phyloP scores from a whole-genome alignment of 2,113 vertebrate species.

The Phoenicopterus ruber region DNA sequence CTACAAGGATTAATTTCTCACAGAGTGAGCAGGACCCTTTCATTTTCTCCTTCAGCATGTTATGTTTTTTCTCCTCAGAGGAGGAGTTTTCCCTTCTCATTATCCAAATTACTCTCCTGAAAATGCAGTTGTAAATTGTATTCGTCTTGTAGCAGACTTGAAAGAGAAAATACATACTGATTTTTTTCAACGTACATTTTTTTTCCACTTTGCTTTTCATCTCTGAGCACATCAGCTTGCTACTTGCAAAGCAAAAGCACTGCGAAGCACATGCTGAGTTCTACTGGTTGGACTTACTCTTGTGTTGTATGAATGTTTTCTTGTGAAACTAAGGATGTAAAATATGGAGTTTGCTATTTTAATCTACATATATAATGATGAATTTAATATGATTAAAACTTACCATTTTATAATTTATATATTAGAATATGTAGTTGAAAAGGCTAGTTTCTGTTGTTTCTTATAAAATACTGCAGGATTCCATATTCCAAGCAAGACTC shows the following conservation, averaged over 20 bases:
- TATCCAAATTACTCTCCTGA: not conserved
- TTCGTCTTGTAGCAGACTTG: not conserved
- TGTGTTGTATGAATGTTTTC: not conserved
- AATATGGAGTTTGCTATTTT: slow-evolving; percentile 44
- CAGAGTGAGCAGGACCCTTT: not conserved
- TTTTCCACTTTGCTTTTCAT: not conserved
- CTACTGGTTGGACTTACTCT: not conserved
- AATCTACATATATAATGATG: slow-evolving; percentile 1
- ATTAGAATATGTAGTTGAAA: slow-evolving; percentile 2
- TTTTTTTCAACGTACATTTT: not conserved
- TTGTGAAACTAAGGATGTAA: slow-evolving; percentile 42
- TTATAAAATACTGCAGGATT: slow-evolving; percentile 47
- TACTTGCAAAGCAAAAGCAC: not conserved
- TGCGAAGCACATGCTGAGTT: not conserved
- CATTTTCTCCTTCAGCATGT: not conserved
- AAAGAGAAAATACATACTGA: not conserved
- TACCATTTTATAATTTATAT: slow-evolving; percentile 11
- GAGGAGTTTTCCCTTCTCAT: not conserved
- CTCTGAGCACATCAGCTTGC: not conserved
- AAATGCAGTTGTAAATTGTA: not conserved
- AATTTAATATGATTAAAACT: slow-evolving; percentile 53
- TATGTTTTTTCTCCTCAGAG: not conserved
- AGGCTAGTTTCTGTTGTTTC: slow-evolving; percentile 42
- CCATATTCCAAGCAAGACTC: slow-evolving; percentile 41
- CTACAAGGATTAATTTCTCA: not conserved